These are phyloP conservation scores for Anthoscopus minutus DNA, from an alignment of 2,113 vertebrate genomes.

Conservation along the genomic window DNA sequence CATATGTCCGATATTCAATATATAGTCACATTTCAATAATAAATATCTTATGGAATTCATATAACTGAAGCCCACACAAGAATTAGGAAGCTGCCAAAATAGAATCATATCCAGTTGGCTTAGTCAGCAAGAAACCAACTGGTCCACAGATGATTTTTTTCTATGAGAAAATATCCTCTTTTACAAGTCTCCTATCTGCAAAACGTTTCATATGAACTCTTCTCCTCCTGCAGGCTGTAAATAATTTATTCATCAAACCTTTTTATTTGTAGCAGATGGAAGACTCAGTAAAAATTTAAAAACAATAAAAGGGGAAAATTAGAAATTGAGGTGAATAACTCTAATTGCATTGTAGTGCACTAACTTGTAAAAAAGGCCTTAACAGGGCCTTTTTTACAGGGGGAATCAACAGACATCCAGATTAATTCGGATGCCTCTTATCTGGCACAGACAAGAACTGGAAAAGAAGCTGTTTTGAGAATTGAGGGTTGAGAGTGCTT, in stretches of 20 bases:
- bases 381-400: too few species aligned
- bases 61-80: conserved; percentile 21
- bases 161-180: not conserved
- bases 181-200: conserved; percentile 19
- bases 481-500: not conserved
- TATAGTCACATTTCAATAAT: not conserved
- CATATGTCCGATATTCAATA: not conserved
- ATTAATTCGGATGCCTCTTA: not conserved
- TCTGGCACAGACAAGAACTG: not conserved
- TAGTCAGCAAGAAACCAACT: conserved; percentile 48
- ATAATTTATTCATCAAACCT: conserved; percentile 57
- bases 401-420: not conserved
- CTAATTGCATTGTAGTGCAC: not conserved
- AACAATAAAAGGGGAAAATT: conserved; percentile 11
- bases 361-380: not conserved
- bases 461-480: not conserved
- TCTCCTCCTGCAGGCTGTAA: conserved; percentile 42
- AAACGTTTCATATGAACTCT: conserved; percentile 8
- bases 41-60: conserved; percentile 3
- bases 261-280: conserved; percentile 44
- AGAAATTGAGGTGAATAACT: conserved; percentile 13
- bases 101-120: not conserved
- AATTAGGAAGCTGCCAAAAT: conserved; percentile 30
- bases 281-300: conserved; percentile 10
- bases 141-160: conserved; percentile 48